Base-by-base conservation (phyloP, 53 echinoderm and acorn worm genomes). In the Paelopatides confundens region DNA sequence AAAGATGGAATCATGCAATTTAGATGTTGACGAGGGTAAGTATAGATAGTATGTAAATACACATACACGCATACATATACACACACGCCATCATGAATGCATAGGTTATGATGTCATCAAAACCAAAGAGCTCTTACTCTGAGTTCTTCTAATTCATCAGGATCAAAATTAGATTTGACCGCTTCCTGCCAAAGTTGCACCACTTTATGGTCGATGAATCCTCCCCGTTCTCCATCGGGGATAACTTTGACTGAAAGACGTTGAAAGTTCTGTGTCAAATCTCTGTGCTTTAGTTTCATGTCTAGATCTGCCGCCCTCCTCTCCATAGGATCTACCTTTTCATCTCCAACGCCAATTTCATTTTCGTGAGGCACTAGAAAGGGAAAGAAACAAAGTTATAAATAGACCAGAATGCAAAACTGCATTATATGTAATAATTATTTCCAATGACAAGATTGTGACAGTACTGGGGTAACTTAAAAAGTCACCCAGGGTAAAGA, bases 121-220 rank as follows among this genome's bases (percentile, higher is more conserved):
- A 40, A 40, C 43, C 8, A 43, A 43, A 82, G 49, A 2, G 3
- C 9, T 78, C 86, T 87, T 81, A 98, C 98, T 82, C 70, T 64
- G 2, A 98, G 88, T 3, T 92, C 91, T 21, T 88, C 89, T 62
- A 98, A 76, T 66, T 98, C 98, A 24, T 98, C 95, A 0, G 85
- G 86, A 1, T 92, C 85, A 62, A 95, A 98, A 68, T 94, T 92
- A n/a, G 92, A 81, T 35, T 82, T 88, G 63, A 62, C 18, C 13
- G 98, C 98, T 33, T 98, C 98, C 38, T 89, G 77, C 98, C 98
- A 98, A 2, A 98, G 90, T 9, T 84, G 82, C 69, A 95, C 88
- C 50, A 98, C 90, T 49, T 95, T 82, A 18, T 88, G 93, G 63
- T 98, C 95, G 1, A 40, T 77, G 87, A 98, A 98, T 4, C 94